phyloP scores from a whole-genome alignment of 2,113 vertebrate genomes.

The Agapornis roseicollis region DNA sequence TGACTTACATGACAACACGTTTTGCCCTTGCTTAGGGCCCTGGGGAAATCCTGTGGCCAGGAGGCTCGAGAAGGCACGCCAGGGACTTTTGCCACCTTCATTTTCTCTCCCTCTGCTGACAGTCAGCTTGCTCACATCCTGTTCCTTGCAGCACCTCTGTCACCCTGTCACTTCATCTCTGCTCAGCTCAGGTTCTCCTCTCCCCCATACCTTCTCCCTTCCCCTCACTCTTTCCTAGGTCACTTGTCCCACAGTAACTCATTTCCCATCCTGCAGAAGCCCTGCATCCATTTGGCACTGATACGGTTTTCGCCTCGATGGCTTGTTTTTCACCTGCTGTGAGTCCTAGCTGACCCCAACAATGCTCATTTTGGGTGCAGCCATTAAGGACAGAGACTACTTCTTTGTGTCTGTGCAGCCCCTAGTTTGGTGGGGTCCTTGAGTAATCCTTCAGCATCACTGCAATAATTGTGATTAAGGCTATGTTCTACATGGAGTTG shows the following conservation, averaged over 20 bases:
- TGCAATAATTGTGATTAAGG: background rate
- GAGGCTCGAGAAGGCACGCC: background rate
- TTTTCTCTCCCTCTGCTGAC: background rate
- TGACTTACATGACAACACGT: fast-evolving
- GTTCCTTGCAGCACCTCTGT: background rate
- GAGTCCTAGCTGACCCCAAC: background rate
- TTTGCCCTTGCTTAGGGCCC: background rate
- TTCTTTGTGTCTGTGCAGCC: background rate
- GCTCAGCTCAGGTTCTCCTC: background rate
- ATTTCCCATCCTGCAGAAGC: background rate
- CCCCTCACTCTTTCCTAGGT: background rate
- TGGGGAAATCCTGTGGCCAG: background rate
- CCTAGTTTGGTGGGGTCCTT: background rate
- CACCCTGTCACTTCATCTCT: background rate
- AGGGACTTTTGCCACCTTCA: background rate
- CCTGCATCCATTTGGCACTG: background rate
- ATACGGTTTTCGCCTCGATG: fast-evolving
- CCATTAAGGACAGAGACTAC: background rate
- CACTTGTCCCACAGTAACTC: fast-evolving
- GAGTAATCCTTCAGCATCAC: background rate
- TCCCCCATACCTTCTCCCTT: background rate
- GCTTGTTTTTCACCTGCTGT: background rate
- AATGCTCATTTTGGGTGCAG: background rate
- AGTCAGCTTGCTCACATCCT: background rate
- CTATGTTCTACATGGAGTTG: background rate